Percentiles rank a stretch among this genome's conserved stretches.
Conservation (phyloP, 2,797 vertebrate genomes). For the Semaprochilodus insignis region DNA sequence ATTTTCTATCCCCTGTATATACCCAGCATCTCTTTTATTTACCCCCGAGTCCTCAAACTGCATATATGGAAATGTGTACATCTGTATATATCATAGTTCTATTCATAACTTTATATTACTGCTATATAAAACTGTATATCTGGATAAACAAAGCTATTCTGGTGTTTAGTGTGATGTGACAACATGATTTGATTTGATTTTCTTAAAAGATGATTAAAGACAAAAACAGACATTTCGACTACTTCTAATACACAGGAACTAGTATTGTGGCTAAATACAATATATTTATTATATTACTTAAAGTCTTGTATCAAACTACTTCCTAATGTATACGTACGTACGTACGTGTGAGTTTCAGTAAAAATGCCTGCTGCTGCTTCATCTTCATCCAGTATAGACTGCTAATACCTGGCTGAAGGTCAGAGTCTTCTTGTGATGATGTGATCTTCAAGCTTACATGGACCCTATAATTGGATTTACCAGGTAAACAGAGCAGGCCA, state of each 20-base stretch:
- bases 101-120: too few species aligned
- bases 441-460: slow-evolving; percentile 5
- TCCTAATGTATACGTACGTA: too few species aligned
- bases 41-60: too few species aligned
- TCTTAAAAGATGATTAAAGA: too few species aligned
- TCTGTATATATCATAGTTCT: too few species aligned
- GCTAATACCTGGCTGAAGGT: slow-evolving; percentile 14
- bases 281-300: neutral
- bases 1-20: too few species aligned
- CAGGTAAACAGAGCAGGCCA: slow-evolving; percentile 25
- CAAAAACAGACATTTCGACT: neutral
- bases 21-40: too few species aligned
- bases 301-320: neutral
- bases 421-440: slow-evolving; percentile 12
- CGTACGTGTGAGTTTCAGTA: neutral
- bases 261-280: neutral
- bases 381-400: neutral
- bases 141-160: too few species aligned
- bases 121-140: too few species aligned
- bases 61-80: too few species aligned
- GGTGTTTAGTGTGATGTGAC: too few species aligned
- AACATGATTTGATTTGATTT: neutral
- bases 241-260: too few species aligned
- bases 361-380: neutral
- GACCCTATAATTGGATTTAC: slow-evolving; percentile 22